Percentiles rank a stretch among this genome's conserved stretches.
phyloP scores from a whole-genome alignment of 2,888 invertebrate species.

The Synanthedon vespiformis region DNA sequence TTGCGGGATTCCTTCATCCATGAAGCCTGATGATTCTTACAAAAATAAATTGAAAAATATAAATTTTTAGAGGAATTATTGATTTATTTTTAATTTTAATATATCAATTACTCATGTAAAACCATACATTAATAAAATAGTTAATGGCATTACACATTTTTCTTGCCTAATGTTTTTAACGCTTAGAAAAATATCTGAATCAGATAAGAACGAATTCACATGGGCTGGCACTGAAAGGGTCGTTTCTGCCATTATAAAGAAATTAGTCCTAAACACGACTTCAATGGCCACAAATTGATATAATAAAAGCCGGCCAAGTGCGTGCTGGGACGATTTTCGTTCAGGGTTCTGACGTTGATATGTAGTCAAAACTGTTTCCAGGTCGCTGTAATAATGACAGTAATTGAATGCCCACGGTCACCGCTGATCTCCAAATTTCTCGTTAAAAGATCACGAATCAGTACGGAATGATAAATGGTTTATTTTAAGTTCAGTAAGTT shows the following conservation, averaged over 20 bases:
- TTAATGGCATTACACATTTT: slow-evolving; percentile 27
- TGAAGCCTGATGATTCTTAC: too few species aligned
- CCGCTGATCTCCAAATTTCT: neutral
- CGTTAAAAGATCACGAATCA: neutral
- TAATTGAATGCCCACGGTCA: neutral
- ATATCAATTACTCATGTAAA: too few species aligned
- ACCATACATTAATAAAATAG: too few species aligned
- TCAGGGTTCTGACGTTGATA: slow-evolving; percentile 2
- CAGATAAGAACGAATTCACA: slow-evolving; percentile 53
- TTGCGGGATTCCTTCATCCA: too few species aligned
- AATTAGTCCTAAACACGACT: slow-evolving; percentile 63
- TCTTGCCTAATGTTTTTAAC: slow-evolving; percentile 30
- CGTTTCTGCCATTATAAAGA: slow-evolving; percentile 66
- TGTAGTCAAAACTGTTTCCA: neutral
- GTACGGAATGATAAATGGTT: too few species aligned
- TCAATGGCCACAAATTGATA: slow-evolving; percentile 69
- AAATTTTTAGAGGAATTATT: too few species aligned
- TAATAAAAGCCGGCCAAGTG: slow-evolving; percentile 61
- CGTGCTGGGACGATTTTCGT: slow-evolving; percentile 15
- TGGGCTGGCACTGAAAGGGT: slow-evolving; percentile 35
- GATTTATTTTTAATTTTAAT: too few species aligned
- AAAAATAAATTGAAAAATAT: too few species aligned
- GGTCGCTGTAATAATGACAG: neutral
- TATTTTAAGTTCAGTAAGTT: too few species aligned
- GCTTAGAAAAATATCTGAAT: slow-evolving; percentile 25